phyloP scores from a whole-genome alignment of 2,113 vertebrate species.

The Melanocharis versteri region DNA sequence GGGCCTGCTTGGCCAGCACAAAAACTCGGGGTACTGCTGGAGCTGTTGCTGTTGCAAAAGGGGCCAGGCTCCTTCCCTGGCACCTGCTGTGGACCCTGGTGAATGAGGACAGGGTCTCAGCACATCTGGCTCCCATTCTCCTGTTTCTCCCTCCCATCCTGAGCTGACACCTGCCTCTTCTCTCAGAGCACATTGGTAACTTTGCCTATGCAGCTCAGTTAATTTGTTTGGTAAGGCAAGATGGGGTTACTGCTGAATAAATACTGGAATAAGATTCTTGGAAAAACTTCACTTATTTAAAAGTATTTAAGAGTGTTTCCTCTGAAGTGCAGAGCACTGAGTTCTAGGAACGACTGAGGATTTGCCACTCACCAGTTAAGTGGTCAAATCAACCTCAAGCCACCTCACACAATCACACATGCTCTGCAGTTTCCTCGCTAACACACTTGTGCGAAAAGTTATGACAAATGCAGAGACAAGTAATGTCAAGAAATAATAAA shows the following conservation, averaged over 20 bases:
- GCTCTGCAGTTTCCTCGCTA: neutral
- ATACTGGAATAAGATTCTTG: neutral
- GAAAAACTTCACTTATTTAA: neutral
- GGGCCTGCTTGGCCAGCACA: neutral
- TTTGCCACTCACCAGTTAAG: neutral
- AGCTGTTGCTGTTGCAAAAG: neutral
- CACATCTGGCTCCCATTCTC: neutral
- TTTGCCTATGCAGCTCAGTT: neutral
- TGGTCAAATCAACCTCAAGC: neutral
- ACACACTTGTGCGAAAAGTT: neutral
- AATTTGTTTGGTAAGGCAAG: neutral
- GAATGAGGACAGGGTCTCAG: neutral
- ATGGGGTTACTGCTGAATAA: neutral
- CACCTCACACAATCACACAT: neutral
- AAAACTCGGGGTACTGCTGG: neutral
- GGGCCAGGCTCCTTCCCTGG: neutral
- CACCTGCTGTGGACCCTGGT: neutral
- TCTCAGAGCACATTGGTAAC: neutral
- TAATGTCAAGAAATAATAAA: neutral
- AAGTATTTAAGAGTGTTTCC: neutral
- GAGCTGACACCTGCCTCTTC: neutral
- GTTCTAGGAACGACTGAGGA: neutral
- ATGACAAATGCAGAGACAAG: neutral
- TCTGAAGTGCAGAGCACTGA: neutral
- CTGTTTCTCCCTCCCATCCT: neutral